These are phyloP conservation scores for Crotophaga sulcirostris DNA, from an alignment of 2,113 vertebrate species.

Conservation along the genomic window DNA sequence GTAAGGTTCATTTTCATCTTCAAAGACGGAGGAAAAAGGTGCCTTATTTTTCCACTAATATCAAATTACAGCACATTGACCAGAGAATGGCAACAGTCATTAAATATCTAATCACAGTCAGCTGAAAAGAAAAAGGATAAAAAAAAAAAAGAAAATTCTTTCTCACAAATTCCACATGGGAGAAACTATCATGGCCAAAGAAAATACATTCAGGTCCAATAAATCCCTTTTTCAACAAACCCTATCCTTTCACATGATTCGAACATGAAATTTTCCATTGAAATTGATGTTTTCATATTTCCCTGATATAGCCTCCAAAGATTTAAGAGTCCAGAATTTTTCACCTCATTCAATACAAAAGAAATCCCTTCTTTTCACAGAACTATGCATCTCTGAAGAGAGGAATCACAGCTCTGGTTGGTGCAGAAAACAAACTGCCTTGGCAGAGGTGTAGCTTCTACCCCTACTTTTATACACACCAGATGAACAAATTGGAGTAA, in stretches of 20 bases:
- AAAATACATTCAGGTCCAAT: neutral
- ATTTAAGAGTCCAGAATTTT: neutral
- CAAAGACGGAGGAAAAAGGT: conserved; percentile 63
- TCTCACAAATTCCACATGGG: neutral
- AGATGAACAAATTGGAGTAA: neutral
- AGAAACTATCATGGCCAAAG: neutral
- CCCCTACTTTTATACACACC: neutral
- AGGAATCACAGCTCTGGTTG: neutral
- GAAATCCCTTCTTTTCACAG: neutral
- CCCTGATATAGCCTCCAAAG: neutral
- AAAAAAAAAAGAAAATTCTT: conserved; percentile 7
- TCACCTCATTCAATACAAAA: neutral
- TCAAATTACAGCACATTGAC: conserved; percentile 73
- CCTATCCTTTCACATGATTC: neutral
- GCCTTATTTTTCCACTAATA: conserved; percentile 70
- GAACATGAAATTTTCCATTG: neutral
- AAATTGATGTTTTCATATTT: neutral
- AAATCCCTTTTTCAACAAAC: conserved; percentile 9
- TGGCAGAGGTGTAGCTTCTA: neutral
- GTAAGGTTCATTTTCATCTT: conserved; percentile 68
- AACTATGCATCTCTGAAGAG: neutral
- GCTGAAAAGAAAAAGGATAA: conserved; percentile 32
- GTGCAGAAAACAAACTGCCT: neutral
- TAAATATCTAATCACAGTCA: conserved; percentile 67
- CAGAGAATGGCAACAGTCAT: conserved; percentile 68